These are phyloP conservation scores for Dunckerocampus dactyliophorus DNA, from an alignment of 2,113 vertebrate genomes.

Conservation along the genomic window DNA sequence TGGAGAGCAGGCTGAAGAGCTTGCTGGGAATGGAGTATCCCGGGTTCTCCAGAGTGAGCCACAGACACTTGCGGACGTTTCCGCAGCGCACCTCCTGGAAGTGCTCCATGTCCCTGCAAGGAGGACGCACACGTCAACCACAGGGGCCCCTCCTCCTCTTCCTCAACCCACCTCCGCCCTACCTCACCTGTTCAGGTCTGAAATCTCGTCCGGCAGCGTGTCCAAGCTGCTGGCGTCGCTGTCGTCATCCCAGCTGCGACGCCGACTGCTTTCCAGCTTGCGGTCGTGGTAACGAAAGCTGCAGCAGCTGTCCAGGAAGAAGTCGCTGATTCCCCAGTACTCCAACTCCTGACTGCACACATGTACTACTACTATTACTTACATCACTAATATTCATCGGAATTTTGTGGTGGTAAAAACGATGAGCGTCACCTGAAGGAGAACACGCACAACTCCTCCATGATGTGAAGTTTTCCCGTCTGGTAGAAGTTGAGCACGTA, in stretches of 20 bases:
- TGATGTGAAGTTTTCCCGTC: slow-evolving; percentile 92
- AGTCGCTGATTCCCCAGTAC: slow-evolving; percentile 97
- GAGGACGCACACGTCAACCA: background rate
- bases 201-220: slow-evolving; percentile 90
- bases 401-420: too few species aligned
- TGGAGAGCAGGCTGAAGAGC: slow-evolving; percentile 93
- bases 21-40: slow-evolving; percentile 96
- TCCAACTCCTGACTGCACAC: slow-evolving; percentile 89
- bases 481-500: slow-evolving; percentile 94
- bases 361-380: too few species aligned
- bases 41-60: slow-evolving; percentile 96
- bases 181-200: slow-evolving; percentile 82
- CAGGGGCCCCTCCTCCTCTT: too few species aligned
- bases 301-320: slow-evolving; percentile 93
- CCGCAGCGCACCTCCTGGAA: slow-evolving; percentile 84
- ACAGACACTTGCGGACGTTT: slow-evolving; percentile 82
- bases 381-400: too few species aligned
- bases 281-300: slow-evolving; percentile 94
- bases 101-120: slow-evolving; percentile 77
- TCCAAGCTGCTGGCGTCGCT: slow-evolving; percentile 94
- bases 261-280: slow-evolving; percentile 81
- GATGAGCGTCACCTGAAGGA: slow-evolving; percentile 75
- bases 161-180: too few species aligned
- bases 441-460: slow-evolving; percentile 96
- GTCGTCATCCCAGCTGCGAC: slow-evolving; percentile 90